Evolutionary conservation across 2,888 invertebrate species (phyloP), one percentile per base, ranked within the genome.

Genomic region (Sabellastarte sp.): DNA sequence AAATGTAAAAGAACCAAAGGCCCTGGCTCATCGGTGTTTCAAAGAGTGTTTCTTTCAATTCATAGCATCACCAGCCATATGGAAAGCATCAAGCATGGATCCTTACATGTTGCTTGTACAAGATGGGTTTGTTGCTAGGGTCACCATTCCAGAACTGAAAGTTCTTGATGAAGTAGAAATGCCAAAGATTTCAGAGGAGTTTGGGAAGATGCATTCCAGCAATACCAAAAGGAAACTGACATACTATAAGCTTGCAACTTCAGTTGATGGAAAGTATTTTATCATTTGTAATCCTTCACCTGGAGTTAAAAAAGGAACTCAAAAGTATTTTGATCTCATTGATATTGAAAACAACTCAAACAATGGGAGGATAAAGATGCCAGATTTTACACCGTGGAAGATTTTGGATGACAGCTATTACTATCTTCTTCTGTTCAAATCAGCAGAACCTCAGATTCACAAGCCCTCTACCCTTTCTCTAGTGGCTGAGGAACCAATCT

Each of bases 311-410:
- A 31, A 58, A 50, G 4, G 24, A 10, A 41, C 31, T 1, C 33
- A 50, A 3, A 68, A 68, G 51, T 64, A 63, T 50, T 29, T 64
- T n/a, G 70, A 69, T 32, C 30, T 65, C 2, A 55, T 70, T 24
- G 57, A 64, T 29, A 30, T 70, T 10, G 26, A 62, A 33, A 28
- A 59, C 20, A 52, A 30, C 5, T 60, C 32, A 28, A 51, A 55
- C 32, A n/a, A 55, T 2, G 24, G 32, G 26, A 28, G 69, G 29
- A 28, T 65, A 1, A 5, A 26, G 0, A 5, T 68, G 32, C 20
- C 26, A 1, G 52, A 51, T 28, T 32, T 20, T 32, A 59, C 52
- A 30, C 30, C 66, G 24, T 56, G 57, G 59, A 61, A 41, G n/a
- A 32, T 66, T 32, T 60, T 68, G 28, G 56, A 59, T 1, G 63